Base-by-base conservation (phyloP, 2,888 invertebrate species). In the Hybos culiciformis region DNA sequence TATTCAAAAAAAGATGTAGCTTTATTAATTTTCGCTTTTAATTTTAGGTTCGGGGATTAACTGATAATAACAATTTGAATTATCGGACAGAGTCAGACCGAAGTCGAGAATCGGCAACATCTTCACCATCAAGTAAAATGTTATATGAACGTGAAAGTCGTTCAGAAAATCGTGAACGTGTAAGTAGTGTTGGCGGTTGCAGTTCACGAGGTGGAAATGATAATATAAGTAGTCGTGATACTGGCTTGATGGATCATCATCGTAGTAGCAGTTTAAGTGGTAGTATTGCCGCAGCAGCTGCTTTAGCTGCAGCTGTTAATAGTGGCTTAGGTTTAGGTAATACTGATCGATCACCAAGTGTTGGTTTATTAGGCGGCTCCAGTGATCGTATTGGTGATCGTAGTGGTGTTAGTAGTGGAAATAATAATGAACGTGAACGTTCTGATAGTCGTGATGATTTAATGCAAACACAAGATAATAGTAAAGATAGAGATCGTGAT, bases 61-160 rank as follows among this genome's bases (percentile, higher is more conserved):
- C 87, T 59, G 87, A 88, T 72, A 86, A 83, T 69, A 83, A 81
- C 72, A 80, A 66, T 55, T 57, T 67, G 54, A 66, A 66, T 49
- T 67, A 66, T 54, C 64, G 65, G 48, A 54, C 63, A 50, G 66
- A 64, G 50, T 59, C 58, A 53, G 67, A 65, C 48, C 62, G 62
- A 51, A 66, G 68, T 52, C 63, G 62, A 54, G 62, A 64, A 48
- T 61, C 65, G 46, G 60, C 61, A 42, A 57, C 61, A 46, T 58
- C 62, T 42, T 64, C 66, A 45, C 65, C 65, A 47, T 59, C 62
- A 40, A 59, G 58, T 51, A 54, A 51, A 51, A 50, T 49, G 50
- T 51, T 52, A 51, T 53, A 50, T 41, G 53, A 54, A 37, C 51
- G 53, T 39, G 52, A 53, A 47, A 46, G 44, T 43, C 49, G 49